Conservation (phyloP, 2,113 vertebrate species). For the Tenrec ecaudatus region DNA sequence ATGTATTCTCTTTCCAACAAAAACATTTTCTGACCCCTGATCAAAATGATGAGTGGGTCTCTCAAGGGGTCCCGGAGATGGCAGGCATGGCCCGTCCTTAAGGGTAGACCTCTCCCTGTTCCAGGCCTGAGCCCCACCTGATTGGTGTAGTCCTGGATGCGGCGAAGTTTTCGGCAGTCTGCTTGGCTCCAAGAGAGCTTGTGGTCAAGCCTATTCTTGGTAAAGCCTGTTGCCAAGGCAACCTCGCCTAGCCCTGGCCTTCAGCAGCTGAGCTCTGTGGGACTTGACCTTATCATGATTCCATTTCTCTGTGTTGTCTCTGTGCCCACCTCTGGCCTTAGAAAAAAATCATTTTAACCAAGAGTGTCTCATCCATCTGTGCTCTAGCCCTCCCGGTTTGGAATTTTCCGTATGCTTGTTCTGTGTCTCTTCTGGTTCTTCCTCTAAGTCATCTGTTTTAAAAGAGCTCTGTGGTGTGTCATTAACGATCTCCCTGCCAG, state of each 20-base stretch:
- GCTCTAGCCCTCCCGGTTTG: not conserved
- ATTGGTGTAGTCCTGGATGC: not conserved
- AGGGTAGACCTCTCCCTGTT: no score
- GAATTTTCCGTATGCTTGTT: not conserved
- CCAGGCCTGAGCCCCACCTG: not conserved
- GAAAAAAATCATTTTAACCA: not conserved
- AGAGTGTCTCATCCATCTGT: not conserved
- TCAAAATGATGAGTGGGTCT: not conserved
- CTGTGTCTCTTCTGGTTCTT: not conserved
- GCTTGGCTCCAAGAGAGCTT: not conserved
- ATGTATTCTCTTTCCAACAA: not conserved
- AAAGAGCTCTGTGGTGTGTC: not conserved
- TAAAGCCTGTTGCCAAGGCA: not conserved
- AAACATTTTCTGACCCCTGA: not conserved
- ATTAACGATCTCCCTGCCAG: not conserved
- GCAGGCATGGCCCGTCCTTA: not conserved
- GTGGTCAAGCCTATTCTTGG: not conserved
- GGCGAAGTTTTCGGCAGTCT: not conserved
- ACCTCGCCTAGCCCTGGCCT: not conserved
- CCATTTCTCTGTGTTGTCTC: conserved; percentile 2
- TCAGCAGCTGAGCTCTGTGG: not conserved
- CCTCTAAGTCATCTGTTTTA: not conserved
- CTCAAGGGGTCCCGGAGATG: not conserved
- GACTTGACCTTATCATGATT: not conserved
- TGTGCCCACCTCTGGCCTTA: not conserved